Evolutionary conservation across 2,888 invertebrate genomes (phyloP), one percentile per base, ranked within the genome.

Genomic region (Diplolepis rosae): DNA sequence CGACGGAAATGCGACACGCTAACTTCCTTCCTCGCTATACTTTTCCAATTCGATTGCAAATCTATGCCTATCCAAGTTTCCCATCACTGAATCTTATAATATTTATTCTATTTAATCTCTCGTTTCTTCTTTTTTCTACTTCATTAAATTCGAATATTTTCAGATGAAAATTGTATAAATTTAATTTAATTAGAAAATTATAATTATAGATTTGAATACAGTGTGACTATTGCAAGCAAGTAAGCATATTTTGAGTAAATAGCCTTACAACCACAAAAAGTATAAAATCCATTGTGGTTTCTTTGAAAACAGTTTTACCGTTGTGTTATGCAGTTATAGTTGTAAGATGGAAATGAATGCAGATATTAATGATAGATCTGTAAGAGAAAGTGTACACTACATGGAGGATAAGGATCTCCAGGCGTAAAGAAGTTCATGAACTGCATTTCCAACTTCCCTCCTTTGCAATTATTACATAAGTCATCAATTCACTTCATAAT

Each of bases 11-110:
- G 71, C 42, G 75, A 76, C 72, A 70, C 69, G 68, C 67, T 72
- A 56, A 77, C 82, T 82, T 81, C 82, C 81, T 80, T 80, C 76
- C 80, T 65, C 70, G 39, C n/a, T n/a, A 69, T 72, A 72, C 61
- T 54, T 73, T 76, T 75, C 67, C 28, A 22, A 39, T 61, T 61
- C 24, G 61, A 61, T 61, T 35, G 39, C n/a, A 27, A 24, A 61
- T 61, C 35, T 35, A 11, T 22, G 39, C 22, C 18, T 48, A 32
- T 48, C 18, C 45, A 1, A 48, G 15, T 18, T 1, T 1, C 15
- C 11, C 32, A 4, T 32, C 11, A 32, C 11, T 1, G 11, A 48
- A 48, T 48, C 9, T 22, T 22, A 48, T 48, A 22, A n/a, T n/a
- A n/a, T n/a, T n/a, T n/a, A n/a, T n/a, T n/a, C n/a, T n/a, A n/a